phyloP scores from a whole-genome alignment of 2,113 vertebrate species.

The Colius striatus region DNA sequence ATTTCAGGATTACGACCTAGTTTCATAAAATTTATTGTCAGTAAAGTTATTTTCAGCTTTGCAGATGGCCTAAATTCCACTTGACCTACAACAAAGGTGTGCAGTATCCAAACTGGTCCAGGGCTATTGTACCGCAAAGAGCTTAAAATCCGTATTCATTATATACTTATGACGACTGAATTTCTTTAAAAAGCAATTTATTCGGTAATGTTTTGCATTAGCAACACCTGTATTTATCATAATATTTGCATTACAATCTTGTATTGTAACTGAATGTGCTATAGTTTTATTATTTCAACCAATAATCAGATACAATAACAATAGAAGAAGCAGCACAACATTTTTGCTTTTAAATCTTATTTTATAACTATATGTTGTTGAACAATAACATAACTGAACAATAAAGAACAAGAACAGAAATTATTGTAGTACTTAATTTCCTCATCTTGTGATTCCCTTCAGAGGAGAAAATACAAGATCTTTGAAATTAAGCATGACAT shows the following conservation, averaged over 20 bases:
- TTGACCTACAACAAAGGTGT: neutral
- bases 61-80: neutral
- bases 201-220: neutral
- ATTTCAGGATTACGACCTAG: neutral
- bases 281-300: neutral
- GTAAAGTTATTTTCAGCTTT: conserved; percentile 17
- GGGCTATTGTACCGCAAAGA: neutral
- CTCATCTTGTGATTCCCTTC: neutral
- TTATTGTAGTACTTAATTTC: neutral
- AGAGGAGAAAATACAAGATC: neutral
- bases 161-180: neutral
- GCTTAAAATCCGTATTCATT: neutral
- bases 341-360: neutral
- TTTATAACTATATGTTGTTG: neutral
- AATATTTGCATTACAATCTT: neutral
- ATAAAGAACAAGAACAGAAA: neutral
- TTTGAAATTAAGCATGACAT: neutral
- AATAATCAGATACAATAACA: neutral
- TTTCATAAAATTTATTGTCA: neutral
- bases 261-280: neutral
- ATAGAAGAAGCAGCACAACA: neutral
- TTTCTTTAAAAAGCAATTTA: neutral
- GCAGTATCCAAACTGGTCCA: neutral
- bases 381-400: neutral
- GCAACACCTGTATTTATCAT: neutral